These are phyloP conservation scores for Pogonophryne albipinna DNA, from an alignment of 2,797 vertebrate genomes.

Conservation along the genomic window DNA sequence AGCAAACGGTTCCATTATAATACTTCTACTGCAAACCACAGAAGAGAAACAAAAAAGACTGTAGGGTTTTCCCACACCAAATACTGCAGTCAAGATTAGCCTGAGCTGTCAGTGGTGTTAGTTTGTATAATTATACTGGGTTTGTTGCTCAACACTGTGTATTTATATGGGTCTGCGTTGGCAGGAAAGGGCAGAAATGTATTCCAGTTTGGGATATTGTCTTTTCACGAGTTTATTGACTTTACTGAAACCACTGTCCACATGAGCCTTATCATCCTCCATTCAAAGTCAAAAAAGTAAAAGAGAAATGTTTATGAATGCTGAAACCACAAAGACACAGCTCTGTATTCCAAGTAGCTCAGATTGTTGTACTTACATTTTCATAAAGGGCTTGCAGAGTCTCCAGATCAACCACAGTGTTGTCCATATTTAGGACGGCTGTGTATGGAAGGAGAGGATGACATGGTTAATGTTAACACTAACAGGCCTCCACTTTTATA, in stretches of 20 bases:
- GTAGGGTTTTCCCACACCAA: slow-evolving; percentile 59
- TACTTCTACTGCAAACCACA: slow-evolving; percentile 64
- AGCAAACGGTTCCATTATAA: slow-evolving; percentile 70
- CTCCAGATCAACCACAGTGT: slow-evolving; percentile 95
- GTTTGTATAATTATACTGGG: slow-evolving; percentile 60
- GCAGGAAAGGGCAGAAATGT: slow-evolving; percentile 52
- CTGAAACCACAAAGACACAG: slow-evolving; percentile 27
- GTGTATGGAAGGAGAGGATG: slow-evolving; percentile 51
- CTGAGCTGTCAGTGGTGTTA: slow-evolving; percentile 61
- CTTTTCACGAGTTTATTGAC: slow-evolving; percentile 54
- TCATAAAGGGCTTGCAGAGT: slow-evolving; percentile 97
- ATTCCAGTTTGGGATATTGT: slow-evolving; percentile 59
- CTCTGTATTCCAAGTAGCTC: slow-evolving; percentile 6
- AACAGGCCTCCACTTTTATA: slow-evolving; percentile 27
- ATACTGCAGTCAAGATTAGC: slow-evolving; percentile 46
- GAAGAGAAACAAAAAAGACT: slow-evolving; percentile 33
- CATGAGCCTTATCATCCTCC: slow-evolving; percentile 37
- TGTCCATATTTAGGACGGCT: slow-evolving; percentile 98
- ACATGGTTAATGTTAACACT: slow-evolving; percentile 59
- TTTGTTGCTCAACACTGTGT: slow-evolving; percentile 65
- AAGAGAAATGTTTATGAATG: slow-evolving; percentile 32
- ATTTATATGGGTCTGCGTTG: slow-evolving; percentile 58
- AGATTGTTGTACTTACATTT: slow-evolving; percentile 89
- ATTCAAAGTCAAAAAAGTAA: slow-evolving; percentile 37
- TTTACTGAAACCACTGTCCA: slow-evolving; percentile 48